phyloP scores from a whole-genome alignment of 2,797 vertebrate species.

The Rhabdophis nuchalis region DNA sequence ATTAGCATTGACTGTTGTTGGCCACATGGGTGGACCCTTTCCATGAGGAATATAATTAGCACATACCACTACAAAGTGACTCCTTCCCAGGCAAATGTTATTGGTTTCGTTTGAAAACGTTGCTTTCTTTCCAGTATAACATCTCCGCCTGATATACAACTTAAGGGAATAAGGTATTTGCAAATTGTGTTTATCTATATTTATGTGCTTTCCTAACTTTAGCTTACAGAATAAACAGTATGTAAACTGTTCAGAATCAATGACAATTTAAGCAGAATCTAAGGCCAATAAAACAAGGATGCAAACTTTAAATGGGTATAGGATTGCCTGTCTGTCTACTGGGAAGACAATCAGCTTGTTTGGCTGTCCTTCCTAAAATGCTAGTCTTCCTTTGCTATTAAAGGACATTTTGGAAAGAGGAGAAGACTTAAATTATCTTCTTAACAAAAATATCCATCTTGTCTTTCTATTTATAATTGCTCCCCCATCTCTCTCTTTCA shows the following conservation, averaged over 20 bases:
- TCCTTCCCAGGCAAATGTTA: neutral
- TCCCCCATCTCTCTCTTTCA: no score
- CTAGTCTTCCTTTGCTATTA: neutral
- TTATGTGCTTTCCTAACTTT: neutral
- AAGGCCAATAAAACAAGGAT: neutral
- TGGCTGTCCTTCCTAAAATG: neutral
- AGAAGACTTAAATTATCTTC: neutral
- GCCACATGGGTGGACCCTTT: neutral
- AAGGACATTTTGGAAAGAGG: neutral
- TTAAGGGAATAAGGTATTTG: neutral
- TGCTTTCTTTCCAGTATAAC: neutral
- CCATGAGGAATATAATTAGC: neutral
- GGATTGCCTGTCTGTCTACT: neutral
- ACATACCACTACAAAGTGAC: neutral
- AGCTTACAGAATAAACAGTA: neutral
- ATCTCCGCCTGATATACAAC: neutral
- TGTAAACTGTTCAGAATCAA: neutral
- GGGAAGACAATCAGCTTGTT: neutral
- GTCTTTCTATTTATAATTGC: neutral
- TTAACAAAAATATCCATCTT: neutral
- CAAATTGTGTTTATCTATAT: neutral
- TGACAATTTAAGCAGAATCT: neutral
- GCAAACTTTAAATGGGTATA: neutral
- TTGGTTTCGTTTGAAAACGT: neutral
- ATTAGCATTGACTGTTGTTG: neutral